Percentiles rank a stretch among this genome's conserved stretches.
These are phyloP conservation scores for Drosophila antonietae DNA, from an alignment of 2,888 invertebrate genomes.

Conservation along the genomic window DNA sequence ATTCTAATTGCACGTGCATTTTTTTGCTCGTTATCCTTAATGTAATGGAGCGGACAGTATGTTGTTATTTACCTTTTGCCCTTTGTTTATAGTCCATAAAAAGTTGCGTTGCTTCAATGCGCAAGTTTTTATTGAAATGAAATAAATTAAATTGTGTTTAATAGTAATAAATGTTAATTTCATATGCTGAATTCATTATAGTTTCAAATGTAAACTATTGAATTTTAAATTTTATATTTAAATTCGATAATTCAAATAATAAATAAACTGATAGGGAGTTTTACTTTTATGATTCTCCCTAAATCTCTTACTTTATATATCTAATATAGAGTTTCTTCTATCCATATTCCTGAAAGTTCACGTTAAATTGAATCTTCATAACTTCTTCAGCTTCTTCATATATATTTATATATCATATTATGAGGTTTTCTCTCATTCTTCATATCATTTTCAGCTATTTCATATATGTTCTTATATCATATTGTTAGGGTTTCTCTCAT, in stretches of 20 bases:
- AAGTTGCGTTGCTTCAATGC: background rate
- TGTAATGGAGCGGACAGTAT: conserved; percentile 13
- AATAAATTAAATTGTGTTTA: conserved; percentile 1
- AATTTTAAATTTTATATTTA: background rate
- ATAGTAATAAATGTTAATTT: background rate
- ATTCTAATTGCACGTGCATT: conserved; percentile 51
- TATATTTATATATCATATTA: too few species aligned
- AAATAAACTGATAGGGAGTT: too few species aligned
- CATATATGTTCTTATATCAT: too few species aligned
- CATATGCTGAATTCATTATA: background rate
- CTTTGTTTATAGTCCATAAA: background rate
- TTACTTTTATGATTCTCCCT: too few species aligned
- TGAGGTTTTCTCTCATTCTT: too few species aligned
- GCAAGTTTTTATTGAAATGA: background rate
- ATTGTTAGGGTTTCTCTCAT: too few species aligned
- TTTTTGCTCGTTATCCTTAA: conserved; percentile 49
- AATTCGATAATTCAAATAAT: background rate
- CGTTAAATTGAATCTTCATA: too few species aligned
- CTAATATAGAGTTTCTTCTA: too few species aligned
- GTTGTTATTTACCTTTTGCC: conserved; percentile 4
- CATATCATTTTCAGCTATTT: too few species aligned
- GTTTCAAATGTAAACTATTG: background rate
- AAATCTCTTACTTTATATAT: too few species aligned
- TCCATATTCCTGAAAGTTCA: too few species aligned
- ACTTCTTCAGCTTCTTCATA: background rate